A percentile compares a stretch with the other conserved stretches of the same genome.
These are phyloP conservation scores for Homarus gammarus DNA, from an alignment of 2,888 invertebrate species.

Conservation along the genomic window DNA sequence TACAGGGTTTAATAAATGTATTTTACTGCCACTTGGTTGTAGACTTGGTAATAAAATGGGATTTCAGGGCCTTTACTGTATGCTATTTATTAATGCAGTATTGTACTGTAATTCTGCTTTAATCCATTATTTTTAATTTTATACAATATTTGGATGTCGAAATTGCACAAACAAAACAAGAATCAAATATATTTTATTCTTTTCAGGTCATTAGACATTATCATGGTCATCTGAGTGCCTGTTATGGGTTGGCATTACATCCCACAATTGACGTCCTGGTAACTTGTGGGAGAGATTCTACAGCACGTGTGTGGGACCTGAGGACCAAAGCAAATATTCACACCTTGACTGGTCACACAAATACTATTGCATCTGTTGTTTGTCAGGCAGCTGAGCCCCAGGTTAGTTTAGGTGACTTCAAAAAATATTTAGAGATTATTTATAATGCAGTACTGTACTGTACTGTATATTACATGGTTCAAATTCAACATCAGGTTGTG, in stretches of 20 bases:
- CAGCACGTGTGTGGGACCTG: slow-evolving; percentile 99
- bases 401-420: slow-evolving; percentile 80
- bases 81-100: background rate
- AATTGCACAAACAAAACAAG: background rate
- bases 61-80: no score
- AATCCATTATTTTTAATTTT: no score
- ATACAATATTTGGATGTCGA: background rate
- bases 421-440: background rate
- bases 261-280: slow-evolving; percentile 96
- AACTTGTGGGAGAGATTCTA: slow-evolving; percentile 96
- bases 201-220: slow-evolving; percentile 95
- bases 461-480: no score
- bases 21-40: no score
- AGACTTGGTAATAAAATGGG: no score
- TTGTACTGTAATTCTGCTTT: background rate
- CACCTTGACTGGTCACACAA: slow-evolving; percentile 96
- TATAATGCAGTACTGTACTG: no score
- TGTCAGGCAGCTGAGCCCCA: slow-evolving; percentile 97
- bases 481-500: no score
- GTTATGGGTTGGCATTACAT: slow-evolving; percentile 93
- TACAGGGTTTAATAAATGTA: no score
- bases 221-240: slow-evolving; percentile 98
- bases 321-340: slow-evolving; percentile 99
- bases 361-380: slow-evolving; percentile 96
- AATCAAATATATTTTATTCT: background rate